phyloP scores from a whole-genome alignment of 2,888 invertebrate genomes.

The Coronaproctus castanopsis region DNA sequence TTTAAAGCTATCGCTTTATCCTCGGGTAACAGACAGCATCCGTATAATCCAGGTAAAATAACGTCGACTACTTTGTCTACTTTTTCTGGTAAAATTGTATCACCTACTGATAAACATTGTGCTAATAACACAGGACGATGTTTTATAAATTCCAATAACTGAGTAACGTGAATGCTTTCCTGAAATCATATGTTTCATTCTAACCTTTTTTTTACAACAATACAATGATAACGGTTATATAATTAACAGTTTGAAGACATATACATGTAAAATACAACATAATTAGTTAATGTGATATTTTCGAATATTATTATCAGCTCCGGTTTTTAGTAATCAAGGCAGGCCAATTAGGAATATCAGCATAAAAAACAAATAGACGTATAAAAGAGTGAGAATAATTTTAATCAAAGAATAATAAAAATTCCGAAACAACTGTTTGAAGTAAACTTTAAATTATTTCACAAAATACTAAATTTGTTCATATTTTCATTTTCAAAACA shows the following conservation, averaged over 20 bases:
- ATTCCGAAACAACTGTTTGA: too few relatives aligned
- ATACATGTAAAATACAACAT: background rate
- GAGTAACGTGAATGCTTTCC: conserved; percentile 5
- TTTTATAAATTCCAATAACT: conserved; percentile 15
- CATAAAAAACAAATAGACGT: too few relatives aligned
- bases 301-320: too few relatives aligned
- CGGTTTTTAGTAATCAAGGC: too few relatives aligned
- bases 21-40: conserved; percentile 50
- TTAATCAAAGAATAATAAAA: too few relatives aligned
- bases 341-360: too few relatives aligned
- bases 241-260: too few relatives aligned
- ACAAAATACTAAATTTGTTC: too few relatives aligned
- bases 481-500: too few relatives aligned
- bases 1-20: conserved; percentile 47
- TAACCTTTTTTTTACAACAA: conserved; percentile 8
- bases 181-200: background rate
- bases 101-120: conserved; percentile 43
- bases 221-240: background rate
- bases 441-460: too few relatives aligned
- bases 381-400: too few relatives aligned
- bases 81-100: conserved; percentile 32
- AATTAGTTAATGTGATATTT: too few relatives aligned
- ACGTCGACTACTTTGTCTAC: conserved; percentile 33
- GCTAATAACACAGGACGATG: conserved; percentile 42
- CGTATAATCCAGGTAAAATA: conserved; percentile 44